phyloP scores from a whole-genome alignment of 2,797 vertebrate species.

The Megalops cyprinoides region DNA sequence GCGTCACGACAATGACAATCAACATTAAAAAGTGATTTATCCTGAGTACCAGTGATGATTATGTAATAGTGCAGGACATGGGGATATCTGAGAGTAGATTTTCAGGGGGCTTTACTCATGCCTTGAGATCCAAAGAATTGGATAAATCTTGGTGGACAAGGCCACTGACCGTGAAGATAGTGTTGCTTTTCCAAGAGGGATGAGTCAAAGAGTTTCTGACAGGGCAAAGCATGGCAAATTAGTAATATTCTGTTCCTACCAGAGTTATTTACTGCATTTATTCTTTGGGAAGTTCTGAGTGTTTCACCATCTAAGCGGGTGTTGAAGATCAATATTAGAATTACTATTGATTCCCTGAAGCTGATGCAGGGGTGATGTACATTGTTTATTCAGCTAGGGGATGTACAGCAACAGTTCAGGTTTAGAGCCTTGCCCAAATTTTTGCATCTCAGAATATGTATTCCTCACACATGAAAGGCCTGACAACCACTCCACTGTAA shows the following conservation, averaged over 20 bases:
- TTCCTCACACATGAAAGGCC: not conserved
- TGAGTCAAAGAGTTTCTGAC: slow-evolving; percentile 1
- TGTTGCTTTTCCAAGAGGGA: not conserved
- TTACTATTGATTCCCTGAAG: slow-evolving; percentile 11
- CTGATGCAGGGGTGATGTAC: not conserved
- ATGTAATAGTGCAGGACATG: not conserved
- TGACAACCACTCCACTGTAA: not conserved
- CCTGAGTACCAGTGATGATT: not conserved
- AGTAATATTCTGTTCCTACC: not conserved
- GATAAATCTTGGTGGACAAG: not conserved
- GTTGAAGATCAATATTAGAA: not conserved
- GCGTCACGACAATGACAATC: not conserved
- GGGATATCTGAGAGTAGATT: not conserved
- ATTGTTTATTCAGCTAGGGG: not conserved
- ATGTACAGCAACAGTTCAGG: not conserved
- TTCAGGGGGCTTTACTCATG: not conserved
- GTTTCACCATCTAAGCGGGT: not conserved
- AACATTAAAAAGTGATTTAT: not conserved
- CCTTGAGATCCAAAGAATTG: not conserved
- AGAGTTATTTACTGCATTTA: not conserved
- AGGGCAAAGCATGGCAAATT: not conserved
- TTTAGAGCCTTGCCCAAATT: not conserved
- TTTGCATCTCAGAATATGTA: not conserved
- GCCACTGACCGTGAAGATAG: not conserved
- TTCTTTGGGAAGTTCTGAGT: not conserved